Base-by-base conservation (phyloP, 1,140 invertebrate species). In the Chymomyza costata region DNA sequence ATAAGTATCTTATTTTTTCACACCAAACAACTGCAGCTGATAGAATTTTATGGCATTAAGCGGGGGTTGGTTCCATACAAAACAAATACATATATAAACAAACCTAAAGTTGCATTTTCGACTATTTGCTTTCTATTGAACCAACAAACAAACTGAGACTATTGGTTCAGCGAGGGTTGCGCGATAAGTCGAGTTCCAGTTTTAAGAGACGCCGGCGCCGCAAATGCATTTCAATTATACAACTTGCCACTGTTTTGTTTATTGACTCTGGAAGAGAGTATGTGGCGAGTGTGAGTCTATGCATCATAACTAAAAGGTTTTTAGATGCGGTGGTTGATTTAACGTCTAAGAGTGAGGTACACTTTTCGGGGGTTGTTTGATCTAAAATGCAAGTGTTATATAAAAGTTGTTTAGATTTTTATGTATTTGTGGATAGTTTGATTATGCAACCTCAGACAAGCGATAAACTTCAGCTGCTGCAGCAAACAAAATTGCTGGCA, bases 191-290 rank as follows among this genome's bases (percentile, higher is more conserved):
- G 49, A 73, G 57, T 67, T 63, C 46, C 58, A 71, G 39, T 64
- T 30, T n/a, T n/a, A n/a, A n/a, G n/a, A n/a, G n/a, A n/a, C n/a
- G n/a, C n/a, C n/a, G n/a, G n/a, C 15, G 45, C 41, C 18, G 43
- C 39, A 56, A 61, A 56, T 39, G 46, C 40, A 65, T 80, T 76
- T 78, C 71, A 78, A 78, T 78, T 80, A 78, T 80, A 66, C 66
- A 78, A 78, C 73, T 64, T 50, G 66, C 71, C 66, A 78, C 80
- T 78, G 67, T 71, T 64, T 78, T 78, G 71, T 78, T 78, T 78
- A 78, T 80, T 78, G 71, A 78, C 71, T 78, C 49, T 78, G 41
- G 28, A n/a, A 45, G 41, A 28, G 25, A 17, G 15, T 21, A 14
- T 19, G 16, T 7, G 15, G 34, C 17, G 14, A 38, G 21, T 37